A percentile compares a stretch with the other conserved stretches of the same genome.
Conservation (phyloP, 2,797 vertebrate species). For the Picus viridis region DNA sequence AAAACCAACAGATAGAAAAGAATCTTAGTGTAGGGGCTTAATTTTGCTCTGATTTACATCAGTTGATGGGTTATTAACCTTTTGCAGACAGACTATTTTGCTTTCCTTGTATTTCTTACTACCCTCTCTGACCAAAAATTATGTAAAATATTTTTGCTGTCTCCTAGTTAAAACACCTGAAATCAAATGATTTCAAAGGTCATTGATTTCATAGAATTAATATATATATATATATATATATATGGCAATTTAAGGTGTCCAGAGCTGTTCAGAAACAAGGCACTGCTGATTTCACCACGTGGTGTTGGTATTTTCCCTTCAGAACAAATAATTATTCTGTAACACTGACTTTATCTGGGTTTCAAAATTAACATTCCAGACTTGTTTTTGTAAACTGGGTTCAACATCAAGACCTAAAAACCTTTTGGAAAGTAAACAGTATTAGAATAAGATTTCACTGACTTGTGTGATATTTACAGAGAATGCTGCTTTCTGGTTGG, state of each 20-base stretch:
- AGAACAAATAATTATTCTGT: not conserved
- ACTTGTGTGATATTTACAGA: not conserved
- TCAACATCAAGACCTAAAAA: not conserved
- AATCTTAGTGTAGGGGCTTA: not conserved
- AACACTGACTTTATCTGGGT: not conserved
- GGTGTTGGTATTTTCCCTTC: not conserved
- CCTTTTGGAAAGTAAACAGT: not conserved
- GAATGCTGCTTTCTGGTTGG: not conserved
- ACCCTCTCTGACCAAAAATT: not conserved
- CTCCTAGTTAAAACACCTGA: not conserved
- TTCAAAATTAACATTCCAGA: not conserved
- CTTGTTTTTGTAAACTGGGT: not conserved
- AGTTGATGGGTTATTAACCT: not conserved
- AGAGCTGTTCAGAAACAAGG: not conserved
- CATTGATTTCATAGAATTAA: not conserved
- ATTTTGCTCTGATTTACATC: not conserved
- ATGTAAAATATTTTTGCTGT: not conserved
- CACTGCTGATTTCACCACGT: not conserved
- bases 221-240: not conserved
- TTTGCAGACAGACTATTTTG: not conserved
- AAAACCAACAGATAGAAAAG: not conserved
- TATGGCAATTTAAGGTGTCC: not conserved
- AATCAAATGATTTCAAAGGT: not conserved
- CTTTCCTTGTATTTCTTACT: not conserved
- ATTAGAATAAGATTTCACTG: not conserved